A percentile compares a stretch with the other conserved stretches of the same genome.
phyloP scores from a whole-genome alignment of 1,140 invertebrate species.

The Polyergus mexicanus region DNA sequence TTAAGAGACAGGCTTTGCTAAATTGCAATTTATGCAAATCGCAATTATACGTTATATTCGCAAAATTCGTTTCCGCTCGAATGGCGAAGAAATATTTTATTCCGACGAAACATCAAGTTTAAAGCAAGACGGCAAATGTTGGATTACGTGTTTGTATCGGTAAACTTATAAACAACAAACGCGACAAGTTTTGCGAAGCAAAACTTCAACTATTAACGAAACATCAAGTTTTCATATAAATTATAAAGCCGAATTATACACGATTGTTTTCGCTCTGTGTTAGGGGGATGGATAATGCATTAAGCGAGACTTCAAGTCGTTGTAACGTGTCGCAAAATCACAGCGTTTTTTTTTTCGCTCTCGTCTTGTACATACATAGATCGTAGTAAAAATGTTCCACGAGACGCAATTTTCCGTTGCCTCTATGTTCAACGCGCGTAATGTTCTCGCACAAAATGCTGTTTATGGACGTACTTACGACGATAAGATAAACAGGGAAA shows the following conservation, averaged over 20 bases:
- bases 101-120: conserved; percentile 9
- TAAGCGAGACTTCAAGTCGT: neutral
- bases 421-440: neutral
- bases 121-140: neutral
- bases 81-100: conserved; percentile 16
- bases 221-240: conserved; percentile 46
- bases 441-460: conserved; percentile 31
- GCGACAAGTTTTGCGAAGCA: conserved; percentile 14
- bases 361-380: neutral
- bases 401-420: conserved; percentile 10
- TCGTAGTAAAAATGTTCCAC: conserved; percentile 21
- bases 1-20: neutral
- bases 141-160: conserved; percentile 24
- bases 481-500: conserved; percentile 24
- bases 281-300: neutral
- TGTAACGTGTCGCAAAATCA: conserved; percentile 10
- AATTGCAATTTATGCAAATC: neutral
- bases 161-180: conserved; percentile 33
- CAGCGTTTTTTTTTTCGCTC: neutral
- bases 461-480: conserved; percentile 42
- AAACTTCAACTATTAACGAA: conserved; percentile 35
- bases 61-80: conserved; percentile 6
- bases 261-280: conserved; percentile 25
- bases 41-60: conserved; percentile 9
- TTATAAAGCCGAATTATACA: conserved; percentile 46